Conservation (phyloP, 2,113 vertebrate genomes). For the Ploceus nigricollis region DNA sequence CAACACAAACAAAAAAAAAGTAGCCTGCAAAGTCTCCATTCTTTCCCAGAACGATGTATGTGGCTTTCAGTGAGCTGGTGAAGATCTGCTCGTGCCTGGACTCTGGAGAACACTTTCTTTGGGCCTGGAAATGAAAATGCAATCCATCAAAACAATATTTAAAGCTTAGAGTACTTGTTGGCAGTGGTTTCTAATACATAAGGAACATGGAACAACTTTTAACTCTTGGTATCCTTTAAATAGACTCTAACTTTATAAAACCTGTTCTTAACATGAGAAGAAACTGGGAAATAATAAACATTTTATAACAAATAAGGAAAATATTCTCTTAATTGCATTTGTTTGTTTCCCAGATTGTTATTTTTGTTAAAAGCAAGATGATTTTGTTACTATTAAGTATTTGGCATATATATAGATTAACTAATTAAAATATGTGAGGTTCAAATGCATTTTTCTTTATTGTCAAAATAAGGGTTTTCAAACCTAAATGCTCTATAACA, state of each 20-base stretch:
- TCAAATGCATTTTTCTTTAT: slow-evolving; percentile 14
- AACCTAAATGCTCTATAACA: background rate
- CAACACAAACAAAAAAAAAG: slow-evolving; percentile 75
- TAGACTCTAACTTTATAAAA: slow-evolving; percentile 41
- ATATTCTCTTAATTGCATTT: background rate
- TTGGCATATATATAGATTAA: slow-evolving; percentile 1
- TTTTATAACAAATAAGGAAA: background rate
- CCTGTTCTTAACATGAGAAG: background rate
- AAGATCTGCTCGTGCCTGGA: slow-evolving; percentile 43
- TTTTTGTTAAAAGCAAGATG: background rate
- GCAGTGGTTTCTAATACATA: slow-evolving; percentile 80
- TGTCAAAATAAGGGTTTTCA: background rate
- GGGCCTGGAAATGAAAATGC: slow-evolving; percentile 80
- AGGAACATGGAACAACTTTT: slow-evolving; percentile 83
- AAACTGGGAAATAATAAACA: background rate
- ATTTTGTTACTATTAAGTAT: background rate
- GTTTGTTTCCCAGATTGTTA: background rate
- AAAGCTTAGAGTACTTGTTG: slow-evolving; percentile 89
- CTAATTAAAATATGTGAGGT: slow-evolving; percentile 29
- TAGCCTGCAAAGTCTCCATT: slow-evolving; percentile 77
- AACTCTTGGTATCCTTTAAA: slow-evolving; percentile 86
- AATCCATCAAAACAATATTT: slow-evolving; percentile 91
- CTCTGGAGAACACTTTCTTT: slow-evolving; percentile 70
- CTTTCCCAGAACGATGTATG: slow-evolving; percentile 46
- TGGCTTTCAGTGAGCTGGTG: slow-evolving; percentile 60